A percentile compares a stretch with the other conserved stretches of the same genome.
These are phyloP conservation scores for Eudemis profundana DNA, from an alignment of 2,888 invertebrate genomes.

Conservation along the genomic window DNA sequence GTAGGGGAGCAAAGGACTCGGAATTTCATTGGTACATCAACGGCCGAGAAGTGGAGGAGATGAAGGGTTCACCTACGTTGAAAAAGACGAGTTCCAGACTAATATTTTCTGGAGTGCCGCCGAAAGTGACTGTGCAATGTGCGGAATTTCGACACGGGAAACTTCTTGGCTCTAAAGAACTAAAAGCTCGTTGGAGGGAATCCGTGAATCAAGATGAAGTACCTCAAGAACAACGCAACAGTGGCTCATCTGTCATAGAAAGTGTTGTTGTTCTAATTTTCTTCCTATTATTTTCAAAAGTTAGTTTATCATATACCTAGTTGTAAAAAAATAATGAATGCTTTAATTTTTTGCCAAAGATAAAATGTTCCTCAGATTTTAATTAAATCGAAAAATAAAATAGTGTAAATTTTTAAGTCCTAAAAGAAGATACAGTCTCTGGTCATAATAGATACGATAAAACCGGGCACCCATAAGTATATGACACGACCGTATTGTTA, in stretches of 20 bases:
- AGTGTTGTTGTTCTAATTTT: conserved; percentile 14
- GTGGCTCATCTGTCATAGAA: conserved; percentile 35
- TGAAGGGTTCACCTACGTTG: conserved; percentile 62
- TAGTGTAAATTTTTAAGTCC: neutral
- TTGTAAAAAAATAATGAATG: neutral
- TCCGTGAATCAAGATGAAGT: conserved; percentile 51
- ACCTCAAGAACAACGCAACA: conserved; percentile 57
- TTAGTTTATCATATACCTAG: neutral
- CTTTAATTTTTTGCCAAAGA: conserved; percentile 29
- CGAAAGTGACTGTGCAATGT: conserved; percentile 80
- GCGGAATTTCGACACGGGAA: conserved; percentile 81
- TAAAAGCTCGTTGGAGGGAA: conserved; percentile 66
- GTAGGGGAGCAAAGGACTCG: conserved; percentile 66
- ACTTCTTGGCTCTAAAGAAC: conserved; percentile 67
- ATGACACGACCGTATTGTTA: too few species aligned
- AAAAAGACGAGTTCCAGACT: conserved; percentile 61
- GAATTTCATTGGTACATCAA: conserved; percentile 78
- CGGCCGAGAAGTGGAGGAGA: conserved; percentile 63
- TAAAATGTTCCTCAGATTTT: conserved; percentile 35
- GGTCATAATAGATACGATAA: too few species aligned
- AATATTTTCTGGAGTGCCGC: conserved; percentile 74
- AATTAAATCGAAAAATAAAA: conserved; percentile 11
- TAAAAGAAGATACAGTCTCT: too few species aligned
- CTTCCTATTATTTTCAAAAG: conserved; percentile 13
- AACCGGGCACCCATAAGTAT: too few species aligned